phyloP scores from a whole-genome alignment of 2,888 invertebrate genomes.

The Noctuana brunneofusca region DNA sequence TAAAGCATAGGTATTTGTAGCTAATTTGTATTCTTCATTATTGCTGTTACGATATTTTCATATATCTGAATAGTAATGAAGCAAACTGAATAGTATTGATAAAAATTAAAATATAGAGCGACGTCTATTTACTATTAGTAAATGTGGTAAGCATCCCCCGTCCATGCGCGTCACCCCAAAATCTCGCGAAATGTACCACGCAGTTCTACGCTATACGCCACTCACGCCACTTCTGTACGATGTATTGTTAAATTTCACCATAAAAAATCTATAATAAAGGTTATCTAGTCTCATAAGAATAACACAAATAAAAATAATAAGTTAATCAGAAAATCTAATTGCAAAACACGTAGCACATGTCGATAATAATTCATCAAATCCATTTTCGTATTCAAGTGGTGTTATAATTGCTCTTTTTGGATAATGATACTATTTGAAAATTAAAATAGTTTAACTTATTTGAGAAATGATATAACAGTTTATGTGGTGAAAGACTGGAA shows the following conservation, averaged over 20 bases:
- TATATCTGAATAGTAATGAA: background rate
- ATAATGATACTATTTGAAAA: conserved; percentile 40
- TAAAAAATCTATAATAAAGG: conserved; percentile 46
- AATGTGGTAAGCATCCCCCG: conserved; percentile 65
- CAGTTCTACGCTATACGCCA: conserved; percentile 73
- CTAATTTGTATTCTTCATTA: background rate
- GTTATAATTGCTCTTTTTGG: background rate
- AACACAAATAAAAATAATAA: conserved; percentile 37
- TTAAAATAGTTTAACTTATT: conserved; percentile 57
- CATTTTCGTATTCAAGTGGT: background rate
- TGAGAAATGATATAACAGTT: conserved; percentile 44
- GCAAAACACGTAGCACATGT: background rate
- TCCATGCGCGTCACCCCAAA: conserved; percentile 67
- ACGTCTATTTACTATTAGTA: conserved; percentile 41
- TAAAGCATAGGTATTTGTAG: no score
- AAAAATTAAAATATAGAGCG: conserved; percentile 20
- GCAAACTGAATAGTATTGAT: background rate
- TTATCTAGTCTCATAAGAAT: conserved; percentile 38
- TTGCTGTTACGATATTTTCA: background rate
- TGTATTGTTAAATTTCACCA: conserved; percentile 42
- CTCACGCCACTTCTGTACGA: conserved; percentile 59
- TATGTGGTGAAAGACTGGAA: conserved; percentile 52
- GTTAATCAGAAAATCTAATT: background rate
- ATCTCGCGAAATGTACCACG: conserved; percentile 63
- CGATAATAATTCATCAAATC: background rate